Evolutionary conservation across 2,797 vertebrate species (phyloP), one percentile per base, ranked within the genome.

Genomic region (Acipenser ruthenus): DNA sequence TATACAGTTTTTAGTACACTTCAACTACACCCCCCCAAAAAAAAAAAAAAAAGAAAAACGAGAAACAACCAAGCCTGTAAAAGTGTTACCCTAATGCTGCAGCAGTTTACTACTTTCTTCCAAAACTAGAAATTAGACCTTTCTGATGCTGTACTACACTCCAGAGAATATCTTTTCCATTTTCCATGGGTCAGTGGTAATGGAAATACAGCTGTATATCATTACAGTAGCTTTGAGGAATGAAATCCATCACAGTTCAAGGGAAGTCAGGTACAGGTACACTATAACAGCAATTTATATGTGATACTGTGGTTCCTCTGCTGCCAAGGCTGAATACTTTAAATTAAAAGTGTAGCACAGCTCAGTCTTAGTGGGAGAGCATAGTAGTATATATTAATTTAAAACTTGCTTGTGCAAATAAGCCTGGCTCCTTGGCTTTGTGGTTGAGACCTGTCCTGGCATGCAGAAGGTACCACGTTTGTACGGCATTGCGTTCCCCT

Each of bases 221-320:
- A 62, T 62, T 23, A 62, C 53, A 37, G 60, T 9, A n/a, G 8
- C 8, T 62, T 9, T 23, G 60, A 62, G 47, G 55, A 62, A 62
- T 23, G 47, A 7, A 23, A 62, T 62, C 18, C 13, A 62, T 62
- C 60, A 62, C 53, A 10, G 9, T 55, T 55, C 9, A 10, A 55
- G 9, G 53, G 10, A 55, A 7, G 60, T 62, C 60, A 8, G 18
- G 15, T 62, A 37, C 13, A 62, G 60, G 60, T 48, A 62, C 11
- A 62, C 12, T 58, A 7, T 4, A 58, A 6, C 12, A 11, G 12
- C 55, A n/a, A 37, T 37, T 37, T 37, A 37, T 37, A 37, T 11
- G 2, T 58, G 12, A 0, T 6, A 37, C 37, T 37, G 37, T 6
- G 3, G 3, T 13, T 58, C 12, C 55, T 58, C 7, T 12, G 51